Base-by-base conservation (phyloP, 2,113 vertebrate species). In the Pyxicephalus adspersus region DNA sequence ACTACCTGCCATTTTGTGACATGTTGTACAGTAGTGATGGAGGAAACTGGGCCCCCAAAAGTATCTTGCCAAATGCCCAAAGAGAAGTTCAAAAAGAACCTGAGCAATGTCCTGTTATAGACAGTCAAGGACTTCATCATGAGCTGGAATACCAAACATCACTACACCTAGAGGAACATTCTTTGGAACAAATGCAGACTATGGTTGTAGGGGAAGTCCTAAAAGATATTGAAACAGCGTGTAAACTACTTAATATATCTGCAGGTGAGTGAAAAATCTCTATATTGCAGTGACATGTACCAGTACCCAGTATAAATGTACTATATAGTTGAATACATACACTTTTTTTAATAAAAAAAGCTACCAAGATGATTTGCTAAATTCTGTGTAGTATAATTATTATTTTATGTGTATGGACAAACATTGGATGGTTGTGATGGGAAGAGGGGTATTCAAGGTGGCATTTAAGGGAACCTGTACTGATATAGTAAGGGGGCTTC, bases 171-270 rank as follows among this genome's bases (percentile, higher is more conserved):
- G 96, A 96, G 87, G 96, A 98, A 79, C 93, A 94, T 34, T 98
- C 96, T 0, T 89, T 99, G 90, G 98, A 99, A 88, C 96, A 99
- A 90, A 95, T 99, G 84, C 97, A 99, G 88, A 96, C 94, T 87
- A 94, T 99, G 95, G 98, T 99, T 86, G 95, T 99, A 84, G 96
- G 96, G 0, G 98, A 99, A 75, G 98, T 99, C 83, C 92, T 99
- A 64, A 99, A 98, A 91, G 98, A 99, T 90, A 97, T 99, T 19
- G 97, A 97, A 90, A 98, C 96, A 0, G 96, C 97, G 71, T 99
- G 97, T 89, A 99, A 98, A 85, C 93, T 99, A 72, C 95, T 99
- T 79, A 98, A 97, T 87, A 99, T 99, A 86, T 89, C 95, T 0
- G 90, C 98, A 87, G 97, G 98, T 99, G 83, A 80, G 93, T 57